phyloP scores from a whole-genome alignment of 1,140 invertebrate species.

The Tetramorium alpestre region DNA sequence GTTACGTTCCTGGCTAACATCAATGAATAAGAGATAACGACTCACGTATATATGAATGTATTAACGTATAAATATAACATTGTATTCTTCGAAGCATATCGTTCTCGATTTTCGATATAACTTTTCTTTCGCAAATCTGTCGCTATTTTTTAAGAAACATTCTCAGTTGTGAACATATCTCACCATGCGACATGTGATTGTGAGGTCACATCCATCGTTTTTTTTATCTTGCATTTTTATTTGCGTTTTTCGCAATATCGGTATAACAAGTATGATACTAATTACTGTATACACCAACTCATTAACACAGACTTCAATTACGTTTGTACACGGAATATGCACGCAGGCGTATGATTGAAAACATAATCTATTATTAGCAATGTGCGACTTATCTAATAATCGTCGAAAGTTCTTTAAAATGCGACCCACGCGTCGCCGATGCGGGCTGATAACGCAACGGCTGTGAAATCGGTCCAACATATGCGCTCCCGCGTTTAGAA shows the following conservation, averaged over 20 bases:
- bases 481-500: not conserved
- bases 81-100: not conserved
- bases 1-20: not conserved
- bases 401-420: conserved; percentile 24
- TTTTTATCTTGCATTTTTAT: conserved; percentile 9
- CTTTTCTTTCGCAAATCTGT: not conserved
- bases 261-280: not conserved
- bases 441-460: conserved; percentile 30
- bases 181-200: not conserved
- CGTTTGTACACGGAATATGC: not conserved
- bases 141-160: not conserved
- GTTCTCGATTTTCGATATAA: not conserved
- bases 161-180: not conserved
- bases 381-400: not conserved
- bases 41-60: not conserved
- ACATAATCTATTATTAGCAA: not conserved
- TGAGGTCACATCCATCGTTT: not conserved
- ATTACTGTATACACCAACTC: not conserved
- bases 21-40: conserved; percentile 8
- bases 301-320: not conserved
- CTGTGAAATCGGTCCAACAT: not conserved
- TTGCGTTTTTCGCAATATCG: not conserved
- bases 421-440: not conserved
- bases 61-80: conserved; percentile 17
- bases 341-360: not conserved